Evolutionary conservation across 1,140 invertebrate species (phyloP).

Genomic region (Pogonus chalceus): DNA sequence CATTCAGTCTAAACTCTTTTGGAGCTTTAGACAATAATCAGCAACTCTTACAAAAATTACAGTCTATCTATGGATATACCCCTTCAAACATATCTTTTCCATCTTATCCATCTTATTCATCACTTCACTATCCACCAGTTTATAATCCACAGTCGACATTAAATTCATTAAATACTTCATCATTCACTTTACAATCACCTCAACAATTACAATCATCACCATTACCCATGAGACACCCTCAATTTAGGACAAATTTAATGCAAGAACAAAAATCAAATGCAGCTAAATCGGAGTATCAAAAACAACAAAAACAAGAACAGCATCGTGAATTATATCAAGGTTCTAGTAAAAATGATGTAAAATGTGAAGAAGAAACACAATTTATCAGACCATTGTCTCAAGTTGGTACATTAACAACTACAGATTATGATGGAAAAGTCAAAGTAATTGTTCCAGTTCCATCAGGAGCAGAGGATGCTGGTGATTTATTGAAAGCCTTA

Average conservation of each 20-base stretch:
- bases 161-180: no score
- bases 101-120: background rate
- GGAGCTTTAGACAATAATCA: slow-evolving; percentile 13
- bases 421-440: slow-evolving; percentile 43
- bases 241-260: slow-evolving; percentile 25
- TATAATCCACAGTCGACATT: background rate
- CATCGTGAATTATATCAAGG: slow-evolving; percentile 5
- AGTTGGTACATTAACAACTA: slow-evolving; percentile 47
- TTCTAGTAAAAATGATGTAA: slow-evolving; percentile 21
- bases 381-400: slow-evolving; percentile 60
- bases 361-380: slow-evolving; percentile 36
- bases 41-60: slow-evolving; percentile 28
- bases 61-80: slow-evolving; percentile 23
- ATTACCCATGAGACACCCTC: slow-evolving; percentile 23
- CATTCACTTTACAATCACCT: slow-evolving; percentile 25
- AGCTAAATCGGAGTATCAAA: slow-evolving; percentile 27
- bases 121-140: background rate
- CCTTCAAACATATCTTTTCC: background rate
- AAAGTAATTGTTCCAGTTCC: slow-evolving; percentile 44
- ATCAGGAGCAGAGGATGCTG: slow-evolving; percentile 24
- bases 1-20: slow-evolving; percentile 26
- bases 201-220: slow-evolving; percentile 27
- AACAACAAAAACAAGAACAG: slow-evolving; percentile 21
- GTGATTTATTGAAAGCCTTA: slow-evolving; percentile 30
- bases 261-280: slow-evolving; percentile 28